Evolutionary conservation across 2,113 vertebrate genomes (phyloP).

Genomic region (Bungarus multicinctus): DNA sequence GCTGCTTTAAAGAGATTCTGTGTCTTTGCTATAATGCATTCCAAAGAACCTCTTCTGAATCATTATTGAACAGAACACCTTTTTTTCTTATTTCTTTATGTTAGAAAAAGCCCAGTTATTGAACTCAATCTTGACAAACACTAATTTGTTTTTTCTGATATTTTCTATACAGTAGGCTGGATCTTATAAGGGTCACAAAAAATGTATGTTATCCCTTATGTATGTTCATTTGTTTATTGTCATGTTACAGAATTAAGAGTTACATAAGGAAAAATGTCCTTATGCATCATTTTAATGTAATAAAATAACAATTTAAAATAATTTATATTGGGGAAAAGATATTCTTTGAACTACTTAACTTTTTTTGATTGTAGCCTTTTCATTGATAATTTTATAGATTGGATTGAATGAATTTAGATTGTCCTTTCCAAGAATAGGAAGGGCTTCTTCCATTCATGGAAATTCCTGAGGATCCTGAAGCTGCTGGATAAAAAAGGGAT

Average conservation of each 20-base stretch:
- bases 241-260: too few relatives aligned
- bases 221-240: background rate
- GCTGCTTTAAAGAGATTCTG: background rate
- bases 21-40: background rate
- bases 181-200: background rate
- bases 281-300: background rate
- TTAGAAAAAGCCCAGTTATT: background rate
- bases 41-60: background rate
- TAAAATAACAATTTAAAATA: background rate
- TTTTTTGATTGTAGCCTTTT: background rate
- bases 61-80: background rate
- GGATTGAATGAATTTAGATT: background rate
- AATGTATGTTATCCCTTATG: background rate
- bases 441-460: background rate
- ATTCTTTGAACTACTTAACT: background rate
- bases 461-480: too few relatives aligned
- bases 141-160: background rate
- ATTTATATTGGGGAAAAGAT: background rate
- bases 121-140: background rate
- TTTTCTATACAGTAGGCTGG: background rate
- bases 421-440: background rate
- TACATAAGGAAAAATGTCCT: too few relatives aligned
- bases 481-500: background rate
- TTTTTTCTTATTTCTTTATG: background rate
- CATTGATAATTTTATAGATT: background rate